A percentile compares a stretch with the other conserved stretches of the same genome.
These are phyloP conservation scores for Drosophila equinoxialis DNA, from an alignment of 1,140 invertebrate species.

Conservation along the genomic window DNA sequence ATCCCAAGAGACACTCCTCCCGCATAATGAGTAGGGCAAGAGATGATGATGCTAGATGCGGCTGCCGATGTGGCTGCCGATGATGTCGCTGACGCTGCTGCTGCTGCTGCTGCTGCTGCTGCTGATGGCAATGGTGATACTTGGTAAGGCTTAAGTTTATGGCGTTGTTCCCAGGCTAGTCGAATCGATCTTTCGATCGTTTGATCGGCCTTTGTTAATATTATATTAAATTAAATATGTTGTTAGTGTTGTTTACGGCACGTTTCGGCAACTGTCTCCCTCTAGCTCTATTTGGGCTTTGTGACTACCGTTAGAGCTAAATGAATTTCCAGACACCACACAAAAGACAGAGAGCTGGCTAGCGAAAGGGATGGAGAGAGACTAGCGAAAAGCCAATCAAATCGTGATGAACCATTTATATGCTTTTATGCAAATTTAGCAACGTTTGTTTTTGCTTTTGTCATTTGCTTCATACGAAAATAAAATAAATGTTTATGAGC, in stretches of 20 bases:
- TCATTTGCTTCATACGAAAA: constrained; percentile 58
- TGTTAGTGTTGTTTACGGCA: constrained; percentile 69
- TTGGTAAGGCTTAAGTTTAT: constrained; percentile 58
- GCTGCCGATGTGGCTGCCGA: constrained; percentile 31
- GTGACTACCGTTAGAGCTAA: constrained; percentile 71
- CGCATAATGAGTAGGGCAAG: constrained; percentile 68
- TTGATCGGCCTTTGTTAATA: constrained; percentile 70
- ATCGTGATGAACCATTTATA: constrained; percentile 72
- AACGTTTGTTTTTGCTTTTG: constrained; percentile 23
- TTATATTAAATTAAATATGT: constrained; percentile 82
- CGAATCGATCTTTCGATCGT: constrained; percentile 24
- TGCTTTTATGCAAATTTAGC: constrained; percentile 72
- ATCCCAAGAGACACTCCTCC: constrained; percentile 73
- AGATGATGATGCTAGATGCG: constrained; percentile 33
- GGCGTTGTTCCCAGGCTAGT: constrained; percentile 69
- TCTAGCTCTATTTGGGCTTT: constrained; percentile 18
- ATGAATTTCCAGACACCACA: constrained; percentile 66
- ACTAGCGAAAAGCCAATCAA: constrained; percentile 66
- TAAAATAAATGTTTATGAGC: constrained; percentile 81
- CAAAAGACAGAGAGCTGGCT: constrained; percentile 32
- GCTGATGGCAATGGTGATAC: constrained; percentile 23
- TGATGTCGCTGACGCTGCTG: constrained; percentile 21
- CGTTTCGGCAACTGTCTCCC: constrained; percentile 38
- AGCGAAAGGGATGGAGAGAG: too few species aligned
- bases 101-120: background rate